Percentiles rank a stretch among this genome's conserved stretches.
phyloP scores from a whole-genome alignment of 2,888 invertebrate genomes.

The Cryptophagus acutangulus region DNA sequence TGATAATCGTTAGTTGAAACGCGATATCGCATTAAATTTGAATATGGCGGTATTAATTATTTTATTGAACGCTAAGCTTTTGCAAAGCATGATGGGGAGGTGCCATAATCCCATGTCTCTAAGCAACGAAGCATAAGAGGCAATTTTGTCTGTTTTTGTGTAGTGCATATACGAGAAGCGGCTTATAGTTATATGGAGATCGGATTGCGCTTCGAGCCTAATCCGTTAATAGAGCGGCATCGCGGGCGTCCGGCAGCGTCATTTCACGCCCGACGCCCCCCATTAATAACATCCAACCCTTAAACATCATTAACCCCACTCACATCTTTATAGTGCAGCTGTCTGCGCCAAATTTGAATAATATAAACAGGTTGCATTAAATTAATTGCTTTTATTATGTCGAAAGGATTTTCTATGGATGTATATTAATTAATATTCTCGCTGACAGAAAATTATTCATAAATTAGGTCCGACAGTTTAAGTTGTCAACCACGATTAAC shows the following conservation, averaged over 20 bases:
- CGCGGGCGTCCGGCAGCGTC: conserved; percentile 41
- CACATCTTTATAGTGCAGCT: conserved; percentile 26
- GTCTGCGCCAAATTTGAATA: conserved; percentile 37
- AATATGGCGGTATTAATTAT: conserved; percentile 43
- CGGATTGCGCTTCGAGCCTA: conserved; percentile 43
- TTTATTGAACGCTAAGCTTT: conserved; percentile 43
- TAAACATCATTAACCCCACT: conserved; percentile 15
- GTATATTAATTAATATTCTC: no score
- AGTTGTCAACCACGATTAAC: no score
- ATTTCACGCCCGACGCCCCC: conserved; percentile 46
- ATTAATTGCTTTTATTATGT: no score
- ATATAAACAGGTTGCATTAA: conserved; percentile 36
- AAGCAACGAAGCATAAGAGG: conserved; percentile 42
- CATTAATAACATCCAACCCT: conserved; percentile 36
- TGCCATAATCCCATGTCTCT: conserved; percentile 41
- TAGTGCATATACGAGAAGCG: conserved; percentile 31
- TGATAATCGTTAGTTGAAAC: background rate
- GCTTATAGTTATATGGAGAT: conserved; percentile 44
- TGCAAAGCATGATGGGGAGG: conserved; percentile 32
- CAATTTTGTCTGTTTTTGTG: conserved; percentile 43
- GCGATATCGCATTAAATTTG: background rate
- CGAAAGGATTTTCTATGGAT: no score
- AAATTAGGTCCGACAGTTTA: no score
- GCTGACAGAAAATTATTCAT: no score
- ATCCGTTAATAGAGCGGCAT: conserved; percentile 43